Conservation (phyloP, 2,797 vertebrate species). For the Spheniscus humboldti region DNA sequence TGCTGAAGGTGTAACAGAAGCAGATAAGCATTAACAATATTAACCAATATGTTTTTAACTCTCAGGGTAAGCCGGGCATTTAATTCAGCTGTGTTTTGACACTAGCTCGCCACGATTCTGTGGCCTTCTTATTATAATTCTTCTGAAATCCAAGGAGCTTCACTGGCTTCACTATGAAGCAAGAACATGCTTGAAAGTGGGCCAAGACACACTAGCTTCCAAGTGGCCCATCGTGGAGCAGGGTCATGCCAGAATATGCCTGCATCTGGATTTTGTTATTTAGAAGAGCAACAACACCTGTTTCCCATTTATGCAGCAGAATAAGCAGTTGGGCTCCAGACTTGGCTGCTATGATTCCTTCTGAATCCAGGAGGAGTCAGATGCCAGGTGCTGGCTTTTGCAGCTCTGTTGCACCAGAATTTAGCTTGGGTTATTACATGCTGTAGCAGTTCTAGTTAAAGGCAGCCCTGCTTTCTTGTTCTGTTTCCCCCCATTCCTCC, state of each 20-base stretch:
- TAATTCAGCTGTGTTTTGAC: neutral
- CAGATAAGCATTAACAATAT: neutral
- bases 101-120: neutral
- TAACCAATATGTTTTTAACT: neutral
- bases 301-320: neutral
- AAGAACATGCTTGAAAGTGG: neutral
- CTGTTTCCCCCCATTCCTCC: neutral
- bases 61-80: neutral
- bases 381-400: slow-evolving; percentile 15
- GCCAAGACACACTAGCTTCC: neutral
- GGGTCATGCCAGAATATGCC: neutral
- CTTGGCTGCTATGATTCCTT: neutral
- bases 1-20: neutral
- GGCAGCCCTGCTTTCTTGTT: neutral
- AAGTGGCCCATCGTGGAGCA: neutral
- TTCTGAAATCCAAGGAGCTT: neutral
- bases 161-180: neutral
- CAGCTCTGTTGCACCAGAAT: neutral
- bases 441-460: neutral
- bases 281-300: neutral
- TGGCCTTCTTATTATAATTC: neutral
- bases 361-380: neutral
- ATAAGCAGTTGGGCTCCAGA: neutral
- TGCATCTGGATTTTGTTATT: neutral
- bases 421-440: neutral